Evolutionary conservation across 2,113 vertebrate genomes (phyloP).

Genomic region (Clarias macrocephalus): DNA sequence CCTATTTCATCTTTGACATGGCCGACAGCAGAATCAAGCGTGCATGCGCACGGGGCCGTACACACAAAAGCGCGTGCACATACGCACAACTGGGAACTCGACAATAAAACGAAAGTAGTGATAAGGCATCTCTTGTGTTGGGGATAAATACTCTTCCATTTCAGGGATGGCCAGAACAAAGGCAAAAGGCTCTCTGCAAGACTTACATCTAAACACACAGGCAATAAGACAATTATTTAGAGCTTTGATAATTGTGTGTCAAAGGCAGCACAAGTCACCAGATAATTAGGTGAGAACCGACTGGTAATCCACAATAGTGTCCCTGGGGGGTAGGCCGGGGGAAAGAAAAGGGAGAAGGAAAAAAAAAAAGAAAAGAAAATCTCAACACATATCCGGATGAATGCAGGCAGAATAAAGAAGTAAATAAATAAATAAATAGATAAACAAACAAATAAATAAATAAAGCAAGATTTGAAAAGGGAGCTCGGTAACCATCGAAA

Average conservation of each 20-base stretch:
- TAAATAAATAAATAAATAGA: conserved; percentile 15
- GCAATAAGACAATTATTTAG: conserved; percentile 79
- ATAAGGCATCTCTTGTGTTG: conserved; percentile 54
- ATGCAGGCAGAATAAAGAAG: conserved; percentile 41
- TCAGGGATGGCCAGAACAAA: conserved; percentile 61
- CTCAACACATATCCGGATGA: conserved; percentile 50
- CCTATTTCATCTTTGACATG: conserved; percentile 12
- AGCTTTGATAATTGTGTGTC: conserved; percentile 81
- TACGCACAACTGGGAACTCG: conserved; percentile 22
- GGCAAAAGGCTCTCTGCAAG: conserved; percentile 61
- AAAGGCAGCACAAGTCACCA: conserved; percentile 75
- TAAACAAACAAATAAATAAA: conserved; percentile 36
- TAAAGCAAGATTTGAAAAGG: conserved; percentile 62
- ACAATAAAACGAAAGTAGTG: conserved; percentile 5
- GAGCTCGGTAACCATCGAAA: conserved; percentile 66
- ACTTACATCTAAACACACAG: conserved; percentile 73
- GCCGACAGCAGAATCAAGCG: conserved; percentile 16
- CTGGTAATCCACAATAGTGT: conserved; percentile 76
- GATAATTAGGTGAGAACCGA: conserved; percentile 79
- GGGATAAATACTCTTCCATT: conserved; percentile 73
- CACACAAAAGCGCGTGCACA: neutral
- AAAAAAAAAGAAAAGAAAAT: conserved; percentile 36
- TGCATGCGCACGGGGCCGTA: neutral
- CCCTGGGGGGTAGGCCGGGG: conserved; percentile 62
- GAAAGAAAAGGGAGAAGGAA: conserved; percentile 40